Evolutionary conservation across 2,113 vertebrate species (phyloP), one percentile per base, ranked within the genome.

Genomic region (Galemys pyrenaicus): DNA sequence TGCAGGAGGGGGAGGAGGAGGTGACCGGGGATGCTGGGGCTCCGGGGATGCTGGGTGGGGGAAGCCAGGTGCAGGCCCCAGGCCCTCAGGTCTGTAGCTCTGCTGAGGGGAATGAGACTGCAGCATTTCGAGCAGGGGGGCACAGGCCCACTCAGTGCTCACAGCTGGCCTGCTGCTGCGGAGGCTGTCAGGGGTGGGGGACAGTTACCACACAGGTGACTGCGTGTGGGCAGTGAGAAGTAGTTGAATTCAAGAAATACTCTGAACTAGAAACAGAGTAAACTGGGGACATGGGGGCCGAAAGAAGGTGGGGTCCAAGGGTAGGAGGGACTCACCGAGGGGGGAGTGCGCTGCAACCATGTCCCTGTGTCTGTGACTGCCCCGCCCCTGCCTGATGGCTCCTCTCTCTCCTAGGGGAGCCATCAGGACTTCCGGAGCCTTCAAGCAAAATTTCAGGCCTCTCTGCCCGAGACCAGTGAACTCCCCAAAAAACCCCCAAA

Each of bases 371-470:
- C n/a, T n/a, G n/a, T n/a, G n/a, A n/a, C n/a, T n/a, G n/a, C n/a
- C n/a, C n/a, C n/a, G n/a, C n/a, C n/a, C n/a, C n/a, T n/a, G n/a
- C n/a, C n/a, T n/a, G n/a, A n/a, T n/a, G n/a, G n/a, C n/a, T n/a
- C n/a, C n/a, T n/a, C n/a, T n/a, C n/a, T n/a, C n/a, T n/a, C 49
- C 78, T 26, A 97, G 97, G 96, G 24, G 28, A 95, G 80, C 64
- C 96, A 91, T 5, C 93, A 96, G 89, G 93, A 97, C 75, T 97
- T 97, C 68, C 93, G 95, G 77, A 97, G 85, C 39, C 95, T 97
- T 75, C 96, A 97, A 92, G 97, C 96, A 39, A 97, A 93, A 84
- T 97, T 97, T 93, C 97, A 96, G 92, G 87, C 46, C 62, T 91
- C 93, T 91, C 91, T 81, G 83, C 10, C 46, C 0, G 89, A 95